Percentiles rank a stretch among this genome's conserved stretches.
phyloP scores from a whole-genome alignment of 1,140 invertebrate genomes.

The Conus betulinus region DNA sequence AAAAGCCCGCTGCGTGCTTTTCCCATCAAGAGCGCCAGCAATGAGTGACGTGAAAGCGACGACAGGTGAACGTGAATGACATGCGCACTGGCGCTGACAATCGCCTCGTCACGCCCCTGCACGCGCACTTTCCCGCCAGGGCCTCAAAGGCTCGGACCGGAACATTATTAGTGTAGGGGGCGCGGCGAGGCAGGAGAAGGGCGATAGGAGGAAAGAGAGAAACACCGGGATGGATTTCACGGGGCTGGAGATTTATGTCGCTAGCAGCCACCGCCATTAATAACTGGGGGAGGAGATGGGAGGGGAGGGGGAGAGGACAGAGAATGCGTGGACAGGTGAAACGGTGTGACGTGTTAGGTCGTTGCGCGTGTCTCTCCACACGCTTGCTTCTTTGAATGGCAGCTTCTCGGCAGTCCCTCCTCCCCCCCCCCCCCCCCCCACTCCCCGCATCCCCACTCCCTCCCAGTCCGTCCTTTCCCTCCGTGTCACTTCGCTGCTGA shows the following conservation, averaged over 20 bases:
- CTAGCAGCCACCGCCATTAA: background rate
- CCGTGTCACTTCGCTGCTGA: too few species aligned
- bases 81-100: constrained; percentile 39
- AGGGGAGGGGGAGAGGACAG: background rate
- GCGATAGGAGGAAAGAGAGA: background rate
- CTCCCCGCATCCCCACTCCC: too few species aligned
- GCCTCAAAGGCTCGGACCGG: constrained; percentile 16
- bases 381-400: background rate
- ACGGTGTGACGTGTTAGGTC: background rate
- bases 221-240: background rate
- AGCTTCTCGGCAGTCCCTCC: too few species aligned
- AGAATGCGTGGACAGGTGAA: constrained; percentile 2
- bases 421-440: too few species aligned
- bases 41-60: constrained; percentile 36
- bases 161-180: background rate
- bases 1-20: constrained; percentile 26
- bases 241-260: background rate
- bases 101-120: constrained; percentile 39
- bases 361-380: background rate
- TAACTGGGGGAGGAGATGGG: background rate
- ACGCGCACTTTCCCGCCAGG: constrained; percentile 31
- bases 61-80: constrained; percentile 40
- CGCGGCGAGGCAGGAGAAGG: background rate
- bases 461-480: too few species aligned
- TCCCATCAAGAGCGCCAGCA: constrained; percentile 11